A percentile compares a stretch with the other conserved stretches of the same genome.
These are phyloP conservation scores for Brachionus paranguensis DNA, from an alignment of 1,140 invertebrate species.

Conservation along the genomic window DNA sequence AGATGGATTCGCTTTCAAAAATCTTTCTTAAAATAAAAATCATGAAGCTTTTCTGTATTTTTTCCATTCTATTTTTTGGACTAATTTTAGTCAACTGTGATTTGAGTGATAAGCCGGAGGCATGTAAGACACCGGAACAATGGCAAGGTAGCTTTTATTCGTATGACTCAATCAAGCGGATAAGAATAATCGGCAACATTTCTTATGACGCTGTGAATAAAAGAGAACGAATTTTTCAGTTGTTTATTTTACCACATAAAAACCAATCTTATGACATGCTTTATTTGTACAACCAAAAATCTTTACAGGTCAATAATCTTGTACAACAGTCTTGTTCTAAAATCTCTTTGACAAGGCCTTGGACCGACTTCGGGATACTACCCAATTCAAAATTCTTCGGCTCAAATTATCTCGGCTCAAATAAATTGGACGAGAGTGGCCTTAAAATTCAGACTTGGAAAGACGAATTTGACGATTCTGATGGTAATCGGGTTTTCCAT, in stretches of 20 bases:
- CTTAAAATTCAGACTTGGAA: constrained; percentile 3
- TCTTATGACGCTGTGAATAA: constrained; percentile 4
- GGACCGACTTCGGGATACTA: background rate
- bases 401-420: background rate
- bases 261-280: background rate
- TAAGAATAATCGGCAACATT: background rate
- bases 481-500: background rate
- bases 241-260: background rate
- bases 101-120: background rate
- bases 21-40: background rate
- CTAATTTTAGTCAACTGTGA: background rate
- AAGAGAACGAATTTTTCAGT: background rate
- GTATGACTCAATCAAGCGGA: background rate
- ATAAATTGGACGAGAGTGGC: background rate
- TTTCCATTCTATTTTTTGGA: background rate
- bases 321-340: background rate
- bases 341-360: background rate
- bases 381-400: background rate
- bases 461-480: background rate
- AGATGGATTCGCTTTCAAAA: background rate
- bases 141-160: constrained; percentile 10
- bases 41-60: background rate
- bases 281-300: background rate
- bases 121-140: constrained; percentile 12
- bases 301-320: background rate